These are phyloP conservation scores for Alligator sinensis DNA, from an alignment of 2,113 vertebrate species.

Conservation along the genomic window DNA sequence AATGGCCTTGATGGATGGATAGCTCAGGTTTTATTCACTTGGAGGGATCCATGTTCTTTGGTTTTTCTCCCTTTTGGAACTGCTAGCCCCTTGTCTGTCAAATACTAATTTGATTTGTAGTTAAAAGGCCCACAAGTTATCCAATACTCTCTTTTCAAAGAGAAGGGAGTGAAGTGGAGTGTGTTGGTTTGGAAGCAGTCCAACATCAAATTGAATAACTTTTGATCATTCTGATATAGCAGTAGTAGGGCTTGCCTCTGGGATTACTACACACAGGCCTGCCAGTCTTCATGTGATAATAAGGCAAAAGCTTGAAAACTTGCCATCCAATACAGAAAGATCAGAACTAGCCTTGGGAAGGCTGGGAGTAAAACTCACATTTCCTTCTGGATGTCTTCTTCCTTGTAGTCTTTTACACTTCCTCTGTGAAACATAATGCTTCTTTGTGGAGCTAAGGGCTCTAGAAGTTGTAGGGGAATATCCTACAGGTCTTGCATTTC, in stretches of 20 bases:
- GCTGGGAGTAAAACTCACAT: background rate
- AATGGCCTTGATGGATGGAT: background rate
- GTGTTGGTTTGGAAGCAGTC: background rate
- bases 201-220: fast-evolving
- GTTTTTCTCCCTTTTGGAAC: background rate
- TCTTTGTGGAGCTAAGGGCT: background rate
- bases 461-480: background rate
- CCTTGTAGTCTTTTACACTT: no score
- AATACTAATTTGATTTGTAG: background rate
- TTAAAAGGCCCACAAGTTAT: background rate
- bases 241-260: background rate
- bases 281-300: background rate
- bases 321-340: background rate
- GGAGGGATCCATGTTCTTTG: background rate
- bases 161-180: background rate
- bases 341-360: background rate
- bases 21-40: background rate
- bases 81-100: background rate
- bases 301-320: background rate
- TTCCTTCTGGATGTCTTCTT: background rate
- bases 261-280: background rate
- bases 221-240: background rate
- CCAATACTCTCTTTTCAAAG: background rate
- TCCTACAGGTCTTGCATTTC: background rate
- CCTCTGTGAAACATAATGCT: background rate